phyloP scores from a whole-genome alignment of 1,140 invertebrate genomes.

The Chrysoperla carnea region DNA sequence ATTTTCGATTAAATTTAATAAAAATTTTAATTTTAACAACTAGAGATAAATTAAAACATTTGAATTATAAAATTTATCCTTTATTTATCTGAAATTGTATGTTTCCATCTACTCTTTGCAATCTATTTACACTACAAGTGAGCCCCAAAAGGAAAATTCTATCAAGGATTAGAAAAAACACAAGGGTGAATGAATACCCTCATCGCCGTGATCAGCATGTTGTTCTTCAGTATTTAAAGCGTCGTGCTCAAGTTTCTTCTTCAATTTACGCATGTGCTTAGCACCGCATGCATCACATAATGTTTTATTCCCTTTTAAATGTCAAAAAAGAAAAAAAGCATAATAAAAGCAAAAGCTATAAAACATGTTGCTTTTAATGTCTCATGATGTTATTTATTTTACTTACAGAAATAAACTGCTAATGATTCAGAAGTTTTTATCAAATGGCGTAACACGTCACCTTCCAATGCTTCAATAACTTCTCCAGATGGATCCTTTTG shows the following conservation, averaged over 20 bases:
- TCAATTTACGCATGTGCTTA: slow-evolving; percentile 42
- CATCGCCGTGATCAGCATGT: slow-evolving; percentile 17
- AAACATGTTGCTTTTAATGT: not conserved
- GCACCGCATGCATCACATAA: slow-evolving; percentile 64
- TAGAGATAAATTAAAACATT: too few relatives aligned
- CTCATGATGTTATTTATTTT: slow-evolving; percentile 1
- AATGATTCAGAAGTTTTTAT: slow-evolving; percentile 70
- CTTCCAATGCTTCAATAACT: slow-evolving; percentile 76
- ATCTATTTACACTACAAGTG: too few relatives aligned
- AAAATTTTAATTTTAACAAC: too few relatives aligned
- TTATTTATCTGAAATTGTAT: too few relatives aligned
- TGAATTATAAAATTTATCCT: too few relatives aligned
- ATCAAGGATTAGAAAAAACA: not conserved
- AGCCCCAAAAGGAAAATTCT: too few relatives aligned
- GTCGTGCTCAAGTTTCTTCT: slow-evolving; percentile 14
- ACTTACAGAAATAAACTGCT: slow-evolving; percentile 88
- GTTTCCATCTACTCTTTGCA: too few relatives aligned
- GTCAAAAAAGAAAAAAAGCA: not conserved
- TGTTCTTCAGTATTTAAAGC: slow-evolving; percentile 26
- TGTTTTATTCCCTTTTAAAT: slow-evolving; percentile 60
- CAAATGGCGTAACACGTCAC: slow-evolving; percentile 57
- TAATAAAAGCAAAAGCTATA: not conserved
- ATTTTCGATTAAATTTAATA: too few relatives aligned
- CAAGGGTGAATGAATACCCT: slow-evolving; percentile 24
- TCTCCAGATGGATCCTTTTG: slow-evolving; percentile 82